Evolutionary conservation across 2,797 vertebrate genomes (phyloP).

Genomic region (Phrynocephalus vlangalii): DNA sequence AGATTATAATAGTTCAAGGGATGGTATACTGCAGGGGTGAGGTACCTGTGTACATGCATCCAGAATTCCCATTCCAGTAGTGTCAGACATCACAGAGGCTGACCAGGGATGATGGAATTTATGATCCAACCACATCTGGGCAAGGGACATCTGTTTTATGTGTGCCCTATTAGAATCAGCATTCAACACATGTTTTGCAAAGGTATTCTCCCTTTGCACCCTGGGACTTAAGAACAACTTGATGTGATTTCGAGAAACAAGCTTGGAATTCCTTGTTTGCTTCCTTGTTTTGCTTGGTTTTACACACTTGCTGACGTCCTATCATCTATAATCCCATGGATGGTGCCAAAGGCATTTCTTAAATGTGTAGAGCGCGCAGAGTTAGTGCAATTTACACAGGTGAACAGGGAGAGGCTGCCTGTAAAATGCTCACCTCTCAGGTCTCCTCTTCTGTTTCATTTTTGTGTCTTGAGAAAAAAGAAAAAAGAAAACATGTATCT

Average conservation of each 20-base stretch:
- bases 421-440: background rate
- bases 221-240: background rate
- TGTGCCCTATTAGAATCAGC: too few species aligned
- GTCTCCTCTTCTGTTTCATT: constrained; percentile 25
- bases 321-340: too few species aligned
- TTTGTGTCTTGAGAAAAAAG: constrained; percentile 4
- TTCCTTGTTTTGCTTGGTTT: background rate
- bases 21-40: too few species aligned
- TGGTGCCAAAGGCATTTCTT: background rate
- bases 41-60: too few species aligned
- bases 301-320: background rate
- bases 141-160: too few species aligned
- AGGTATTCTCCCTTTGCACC: background rate
- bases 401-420: background rate
- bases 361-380: background rate
- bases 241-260: too few species aligned
- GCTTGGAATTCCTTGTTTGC: background rate
- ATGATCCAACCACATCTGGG: too few species aligned
- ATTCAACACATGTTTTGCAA: background rate
- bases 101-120: too few species aligned
- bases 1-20: too few species aligned
- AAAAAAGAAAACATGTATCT: background rate
- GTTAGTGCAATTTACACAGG: constrained; percentile 2
- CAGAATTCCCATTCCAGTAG: too few species aligned
- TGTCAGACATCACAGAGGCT: too few species aligned